phyloP scores from a whole-genome alignment of 2,113 vertebrate species.

The Monopterus albus region DNA sequence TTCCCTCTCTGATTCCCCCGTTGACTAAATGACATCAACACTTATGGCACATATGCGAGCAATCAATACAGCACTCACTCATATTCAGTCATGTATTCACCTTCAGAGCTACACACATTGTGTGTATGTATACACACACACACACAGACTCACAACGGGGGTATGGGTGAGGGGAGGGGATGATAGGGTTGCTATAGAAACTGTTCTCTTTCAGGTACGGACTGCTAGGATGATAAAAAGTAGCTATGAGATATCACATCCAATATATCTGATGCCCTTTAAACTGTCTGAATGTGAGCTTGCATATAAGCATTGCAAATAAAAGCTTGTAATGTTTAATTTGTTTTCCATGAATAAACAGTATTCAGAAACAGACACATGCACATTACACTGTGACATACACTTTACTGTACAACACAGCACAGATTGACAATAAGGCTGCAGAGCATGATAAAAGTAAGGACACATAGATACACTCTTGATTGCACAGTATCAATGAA shows the following conservation, averaged over 20 bases:
- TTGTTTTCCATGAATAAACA: constrained; percentile 17
- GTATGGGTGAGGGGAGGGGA: constrained; percentile 47
- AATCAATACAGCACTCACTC: constrained; percentile 66
- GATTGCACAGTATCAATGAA: constrained; percentile 19
- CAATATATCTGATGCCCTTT: constrained; percentile 58
- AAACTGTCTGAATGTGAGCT: constrained; percentile 29
- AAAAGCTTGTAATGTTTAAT: constrained; percentile 25
- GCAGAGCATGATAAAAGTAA: not conserved
- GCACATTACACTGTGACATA: not conserved
- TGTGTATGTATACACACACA: not conserved
- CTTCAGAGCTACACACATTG: constrained; percentile 22
- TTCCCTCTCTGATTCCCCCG: constrained; percentile 46
- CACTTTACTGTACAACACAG: not conserved
- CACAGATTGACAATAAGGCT: not conserved
- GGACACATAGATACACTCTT: not conserved
- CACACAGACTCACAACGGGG: constrained; percentile 8
- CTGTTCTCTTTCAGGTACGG: constrained; percentile 77
- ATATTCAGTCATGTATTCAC: constrained; percentile 42
- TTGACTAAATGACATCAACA: constrained; percentile 66
- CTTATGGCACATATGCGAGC: constrained; percentile 41
- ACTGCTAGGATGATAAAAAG: constrained; percentile 70
- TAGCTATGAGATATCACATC: constrained; percentile 55
- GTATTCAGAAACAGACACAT: too few species aligned
- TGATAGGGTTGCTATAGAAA: constrained; percentile 81
- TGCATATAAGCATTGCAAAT: constrained; percentile 11